These are phyloP conservation scores for Semnornis frantzii DNA, from an alignment of 2,113 vertebrate species.

Conservation along the genomic window DNA sequence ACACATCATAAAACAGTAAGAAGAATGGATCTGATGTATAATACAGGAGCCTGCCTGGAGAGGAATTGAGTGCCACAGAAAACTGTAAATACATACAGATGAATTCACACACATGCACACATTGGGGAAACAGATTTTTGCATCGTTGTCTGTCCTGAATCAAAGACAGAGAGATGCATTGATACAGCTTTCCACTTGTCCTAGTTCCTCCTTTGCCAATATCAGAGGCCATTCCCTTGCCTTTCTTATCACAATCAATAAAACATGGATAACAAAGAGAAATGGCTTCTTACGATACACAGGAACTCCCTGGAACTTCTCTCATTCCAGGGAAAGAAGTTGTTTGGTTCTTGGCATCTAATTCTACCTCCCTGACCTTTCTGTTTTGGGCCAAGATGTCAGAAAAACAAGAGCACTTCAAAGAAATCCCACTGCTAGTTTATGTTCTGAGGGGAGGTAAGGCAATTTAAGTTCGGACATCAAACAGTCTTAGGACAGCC, in stretches of 20 bases:
- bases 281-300: background rate
- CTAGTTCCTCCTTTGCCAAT: background rate
- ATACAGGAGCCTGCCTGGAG: conserved; percentile 56
- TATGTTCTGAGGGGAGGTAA: background rate
- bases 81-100: conserved; percentile 24
- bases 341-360: background rate
- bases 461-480: background rate
- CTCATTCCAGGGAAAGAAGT: background rate
- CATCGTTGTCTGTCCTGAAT: background rate
- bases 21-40: conserved; percentile 62
- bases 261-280: background rate
- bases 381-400: background rate
- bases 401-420: background rate
- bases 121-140: conserved; percentile 15
- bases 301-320: background rate
- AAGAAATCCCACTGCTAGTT: background rate
- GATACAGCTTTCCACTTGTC: background rate
- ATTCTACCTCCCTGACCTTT: background rate
- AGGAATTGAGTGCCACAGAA: conserved; percentile 9
- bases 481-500: background rate
- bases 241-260: background rate
- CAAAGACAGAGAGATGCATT: background rate
- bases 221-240: background rate
- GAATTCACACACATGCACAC: background rate
- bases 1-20: conserved; percentile 31